Evolutionary conservation across 1,140 invertebrate species (phyloP), one percentile per base, ranked within the genome.

Genomic region (Anoplophora glabripennis): DNA sequence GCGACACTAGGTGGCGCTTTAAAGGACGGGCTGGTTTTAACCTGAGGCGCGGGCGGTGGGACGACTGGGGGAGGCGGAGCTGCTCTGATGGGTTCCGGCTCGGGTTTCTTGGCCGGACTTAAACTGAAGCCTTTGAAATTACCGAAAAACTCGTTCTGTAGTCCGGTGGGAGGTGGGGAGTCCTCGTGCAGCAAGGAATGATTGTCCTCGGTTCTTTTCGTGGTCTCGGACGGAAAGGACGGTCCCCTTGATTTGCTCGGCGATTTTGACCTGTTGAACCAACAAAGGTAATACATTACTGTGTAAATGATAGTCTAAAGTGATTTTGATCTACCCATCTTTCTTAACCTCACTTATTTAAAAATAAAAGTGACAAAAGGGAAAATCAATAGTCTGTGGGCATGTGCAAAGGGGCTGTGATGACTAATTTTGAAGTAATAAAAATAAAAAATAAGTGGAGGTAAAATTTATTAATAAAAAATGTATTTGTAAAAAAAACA

Each of bases 51-150:
- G 8, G 44, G 11, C 7, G 57, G 48, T 4, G 51, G 3, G 5
- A 53, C 28, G 4, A 57, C 53, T 4, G 82, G 77, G 0, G 81
- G 71, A 0, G 80, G 76, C 0, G 81, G 82, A 0, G 80, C 80
- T 1, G 78, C 64, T 40, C 77, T 38, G 1, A 74, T 69, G 0
- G 77, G 75, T 52, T 79, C 78, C 0, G 74, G 63, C 21, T 77
- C 76, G 15, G 77, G 65, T 67, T 83, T 84, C 53, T 80, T 77
- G 0, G 90, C 77, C 0, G 89, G 89, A 0, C 84, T 84, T 21
- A 92, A 80, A 1, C 85, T 86, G 72, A 92, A 93, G 1, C 90
- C 90, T 77, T 91, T 91, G 75, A 91, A 92, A 59, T 92, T 87
- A 0, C 90, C 90, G 68, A 92, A 89, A 66, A 93, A 83, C 57